Conservation (phyloP, 2,888 invertebrate genomes). For the Pyrocoelia pectoralis region DNA sequence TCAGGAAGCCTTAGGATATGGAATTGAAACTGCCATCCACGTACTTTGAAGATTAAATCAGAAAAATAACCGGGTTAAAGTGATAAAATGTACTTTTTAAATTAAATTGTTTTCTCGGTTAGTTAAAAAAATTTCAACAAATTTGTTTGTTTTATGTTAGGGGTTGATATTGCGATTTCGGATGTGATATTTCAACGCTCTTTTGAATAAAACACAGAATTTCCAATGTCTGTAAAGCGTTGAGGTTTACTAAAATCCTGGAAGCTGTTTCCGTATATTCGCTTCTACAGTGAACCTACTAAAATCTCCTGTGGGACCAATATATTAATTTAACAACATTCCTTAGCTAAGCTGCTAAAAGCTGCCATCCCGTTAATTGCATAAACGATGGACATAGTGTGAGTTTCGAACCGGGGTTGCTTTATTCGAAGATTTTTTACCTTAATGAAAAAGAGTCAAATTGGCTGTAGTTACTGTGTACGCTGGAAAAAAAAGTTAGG, state of each 20-base stretch:
- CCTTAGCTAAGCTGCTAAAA: slow-evolving; percentile 41
- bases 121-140: too few species aligned
- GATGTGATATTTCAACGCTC: slow-evolving; percentile 21
- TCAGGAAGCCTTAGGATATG: neutral
- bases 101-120: neutral
- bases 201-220: slow-evolving; percentile 24
- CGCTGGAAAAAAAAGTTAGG: neutral
- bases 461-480: too few species aligned
- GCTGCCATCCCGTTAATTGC: slow-evolving; percentile 44
- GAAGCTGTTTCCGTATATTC: slow-evolving; percentile 29
- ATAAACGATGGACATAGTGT: slow-evolving; percentile 42
- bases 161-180: slow-evolving; percentile 12
- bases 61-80: neutral
- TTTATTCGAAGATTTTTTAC: slow-evolving; percentile 12
- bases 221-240: slow-evolving; percentile 23
- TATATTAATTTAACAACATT: slow-evolving; percentile 40
- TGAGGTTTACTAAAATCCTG: slow-evolving; percentile 35
- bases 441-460: neutral
- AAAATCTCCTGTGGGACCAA: slow-evolving; percentile 35
- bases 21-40: slow-evolving; percentile 8
- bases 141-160: neutral
- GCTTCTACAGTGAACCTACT: slow-evolving; percentile 27
- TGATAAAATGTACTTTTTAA: slow-evolving; percentile 1
- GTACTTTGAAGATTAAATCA: slow-evolving; percentile 3
- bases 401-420: slow-evolving; percentile 21